Percentiles rank a stretch among this genome's conserved stretches.
Evolutionary conservation across 2,797 vertebrate genomes (phyloP).

Genomic region (Mus caroli): DNA sequence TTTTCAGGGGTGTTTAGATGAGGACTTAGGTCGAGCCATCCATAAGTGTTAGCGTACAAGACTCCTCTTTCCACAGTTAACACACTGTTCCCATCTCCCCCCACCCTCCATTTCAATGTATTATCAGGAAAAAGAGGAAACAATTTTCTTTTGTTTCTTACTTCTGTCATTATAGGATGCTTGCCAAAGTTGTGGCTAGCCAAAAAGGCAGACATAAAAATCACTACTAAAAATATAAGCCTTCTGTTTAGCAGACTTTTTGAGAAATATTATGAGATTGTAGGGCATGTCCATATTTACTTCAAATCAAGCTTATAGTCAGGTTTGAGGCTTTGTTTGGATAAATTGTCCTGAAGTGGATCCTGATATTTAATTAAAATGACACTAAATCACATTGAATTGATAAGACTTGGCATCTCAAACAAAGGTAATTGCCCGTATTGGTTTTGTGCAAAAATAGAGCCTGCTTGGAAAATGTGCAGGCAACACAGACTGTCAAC

Average conservation of each 20-base stretch:
- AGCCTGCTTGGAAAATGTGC: conserved; percentile 91
- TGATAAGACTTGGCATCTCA: conserved; percentile 93
- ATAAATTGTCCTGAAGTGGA: conserved; percentile 90
- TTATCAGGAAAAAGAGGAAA: conserved; percentile 87
- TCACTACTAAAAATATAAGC: conserved; percentile 89
- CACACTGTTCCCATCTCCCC: conserved; percentile 78
- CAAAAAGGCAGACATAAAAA: conserved; percentile 90
- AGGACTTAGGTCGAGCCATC: conserved; percentile 85
- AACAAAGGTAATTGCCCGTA: conserved; percentile 93
- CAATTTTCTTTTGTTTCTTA: conserved; percentile 90
- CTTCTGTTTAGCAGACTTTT: conserved; percentile 89
- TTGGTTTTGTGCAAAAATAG: conserved; percentile 92
- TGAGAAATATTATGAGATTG: conserved; percentile 88
- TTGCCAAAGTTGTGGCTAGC: conserved; percentile 91
- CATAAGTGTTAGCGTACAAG: conserved; percentile 79
- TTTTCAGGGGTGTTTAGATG: conserved; percentile 82
- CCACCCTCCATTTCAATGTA: conserved; percentile 78
- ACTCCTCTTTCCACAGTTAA: conserved; percentile 83
- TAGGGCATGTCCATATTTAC: conserved; percentile 88
- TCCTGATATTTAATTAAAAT: conserved; percentile 92
- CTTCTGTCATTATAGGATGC: conserved; percentile 87
- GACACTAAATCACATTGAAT: conserved; percentile 92
- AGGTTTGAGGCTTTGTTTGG: conserved; percentile 90
- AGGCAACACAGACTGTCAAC: conserved; percentile 91
- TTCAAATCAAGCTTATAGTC: conserved; percentile 90